Conservation (phyloP, 2,113 vertebrate genomes). For the Otis tarda region DNA sequence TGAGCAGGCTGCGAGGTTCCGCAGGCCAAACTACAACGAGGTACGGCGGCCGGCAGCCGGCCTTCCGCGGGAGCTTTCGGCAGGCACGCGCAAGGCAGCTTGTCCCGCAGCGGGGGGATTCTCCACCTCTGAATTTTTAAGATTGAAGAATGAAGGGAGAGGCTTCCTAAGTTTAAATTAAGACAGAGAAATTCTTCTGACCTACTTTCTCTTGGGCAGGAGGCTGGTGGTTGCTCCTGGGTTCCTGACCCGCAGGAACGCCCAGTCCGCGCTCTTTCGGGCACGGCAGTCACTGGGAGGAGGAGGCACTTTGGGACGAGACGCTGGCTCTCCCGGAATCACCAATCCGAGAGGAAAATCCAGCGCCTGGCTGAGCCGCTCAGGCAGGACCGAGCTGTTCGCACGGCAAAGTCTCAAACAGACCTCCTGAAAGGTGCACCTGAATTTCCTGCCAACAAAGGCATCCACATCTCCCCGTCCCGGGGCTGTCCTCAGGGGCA, state of each 20-base stretch:
- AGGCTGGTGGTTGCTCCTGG: not conserved
- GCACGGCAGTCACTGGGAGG: not conserved
- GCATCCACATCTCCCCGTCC: not conserved
- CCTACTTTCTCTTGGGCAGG: not conserved
- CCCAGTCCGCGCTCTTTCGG: not conserved
- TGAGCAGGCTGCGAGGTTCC: not conserved
- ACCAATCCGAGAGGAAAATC: accelerated
- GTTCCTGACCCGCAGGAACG: not conserved
- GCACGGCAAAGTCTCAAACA: not conserved
- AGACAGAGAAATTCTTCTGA: not conserved
- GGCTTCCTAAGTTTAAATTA: not conserved
- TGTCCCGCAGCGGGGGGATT: not conserved
- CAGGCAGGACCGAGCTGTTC: not conserved
- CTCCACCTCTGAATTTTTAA: not conserved
- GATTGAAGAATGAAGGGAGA: not conserved
- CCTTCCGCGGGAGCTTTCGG: not conserved
- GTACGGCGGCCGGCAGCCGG: accelerated
- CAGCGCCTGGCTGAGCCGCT: accelerated
- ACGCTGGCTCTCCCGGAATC: accelerated
- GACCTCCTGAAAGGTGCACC: not conserved
- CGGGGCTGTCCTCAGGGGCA: not conserved
- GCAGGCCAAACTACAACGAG: not conserved
- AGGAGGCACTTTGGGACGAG: not conserved
- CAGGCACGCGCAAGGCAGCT: accelerated
- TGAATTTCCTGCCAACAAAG: not conserved